A percentile compares a stretch with the other conserved stretches of the same genome.
phyloP scores from a whole-genome alignment of 2,113 vertebrate species.

The Cisticola juncidis region DNA sequence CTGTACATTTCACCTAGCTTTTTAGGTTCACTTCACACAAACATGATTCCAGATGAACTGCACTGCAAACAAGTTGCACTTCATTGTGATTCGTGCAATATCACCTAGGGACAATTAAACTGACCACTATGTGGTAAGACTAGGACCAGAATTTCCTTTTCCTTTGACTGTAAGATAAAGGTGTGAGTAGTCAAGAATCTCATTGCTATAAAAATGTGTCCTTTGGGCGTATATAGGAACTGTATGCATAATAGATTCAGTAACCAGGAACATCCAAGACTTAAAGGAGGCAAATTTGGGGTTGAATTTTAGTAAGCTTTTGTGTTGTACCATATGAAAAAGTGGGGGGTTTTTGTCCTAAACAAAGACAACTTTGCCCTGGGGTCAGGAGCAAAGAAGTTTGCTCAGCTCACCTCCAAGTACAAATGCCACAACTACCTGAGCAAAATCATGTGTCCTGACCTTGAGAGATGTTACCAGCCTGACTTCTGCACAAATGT shows the following conservation, averaged over 20 bases:
- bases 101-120: background rate
- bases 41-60: background rate
- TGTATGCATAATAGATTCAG: background rate
- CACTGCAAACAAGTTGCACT: background rate
- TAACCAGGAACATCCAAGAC: background rate
- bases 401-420: background rate
- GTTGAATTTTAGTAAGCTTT: background rate
- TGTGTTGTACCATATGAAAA: background rate
- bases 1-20: background rate
- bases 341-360: background rate
- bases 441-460: background rate
- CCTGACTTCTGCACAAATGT: background rate
- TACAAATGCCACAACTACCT: background rate
- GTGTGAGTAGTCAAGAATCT: background rate
- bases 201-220: fast-evolving
- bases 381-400: background rate
- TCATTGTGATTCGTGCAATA: background rate
- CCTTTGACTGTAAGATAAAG: background rate
- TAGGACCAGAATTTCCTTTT: background rate
- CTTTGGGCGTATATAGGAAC: background rate
- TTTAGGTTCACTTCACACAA: constrained; percentile 10
- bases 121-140: background rate
- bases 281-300: background rate
- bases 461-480: background rate
- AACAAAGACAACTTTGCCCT: background rate